phyloP scores from a whole-genome alignment of 2,797 vertebrate species.

The Sylvia borin region DNA sequence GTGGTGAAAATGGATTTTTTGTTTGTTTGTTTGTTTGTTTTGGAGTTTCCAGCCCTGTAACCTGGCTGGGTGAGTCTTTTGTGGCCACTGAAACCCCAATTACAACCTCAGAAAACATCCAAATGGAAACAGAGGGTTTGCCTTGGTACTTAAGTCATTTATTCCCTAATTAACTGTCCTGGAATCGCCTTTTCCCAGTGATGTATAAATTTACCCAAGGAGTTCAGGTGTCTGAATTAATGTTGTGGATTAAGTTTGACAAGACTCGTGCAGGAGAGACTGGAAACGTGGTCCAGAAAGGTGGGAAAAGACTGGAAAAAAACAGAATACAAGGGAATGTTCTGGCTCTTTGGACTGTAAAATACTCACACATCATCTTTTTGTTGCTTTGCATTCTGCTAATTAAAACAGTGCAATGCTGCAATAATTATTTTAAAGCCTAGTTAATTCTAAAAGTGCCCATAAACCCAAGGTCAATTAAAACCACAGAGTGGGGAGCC shows the following conservation, averaged over 20 bases:
- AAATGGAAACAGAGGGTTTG: background rate
- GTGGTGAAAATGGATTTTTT: background rate
- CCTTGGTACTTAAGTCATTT: background rate
- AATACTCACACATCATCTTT: background rate
- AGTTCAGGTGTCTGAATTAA: background rate
- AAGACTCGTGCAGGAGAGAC: no score
- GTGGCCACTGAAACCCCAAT: background rate
- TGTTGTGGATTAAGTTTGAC: background rate
- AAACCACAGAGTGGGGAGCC: background rate
- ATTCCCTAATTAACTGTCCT: background rate
- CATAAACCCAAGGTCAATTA: background rate
- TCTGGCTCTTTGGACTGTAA: background rate
- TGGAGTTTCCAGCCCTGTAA: background rate
- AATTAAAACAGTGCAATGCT: background rate
- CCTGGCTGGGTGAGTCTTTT: background rate
- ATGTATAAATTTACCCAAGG: background rate
- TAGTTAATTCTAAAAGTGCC: background rate
- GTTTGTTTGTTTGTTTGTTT: background rate
- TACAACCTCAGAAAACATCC: background rate
- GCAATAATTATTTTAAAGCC: background rate
- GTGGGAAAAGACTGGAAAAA: background rate
- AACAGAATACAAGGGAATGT: rapidly evolving
- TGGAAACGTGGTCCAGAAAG: background rate
- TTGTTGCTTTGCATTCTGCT: background rate
- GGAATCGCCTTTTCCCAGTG: background rate